phyloP scores from a whole-genome alignment of 2,113 vertebrate genomes.

The Trachemys scripta region DNA sequence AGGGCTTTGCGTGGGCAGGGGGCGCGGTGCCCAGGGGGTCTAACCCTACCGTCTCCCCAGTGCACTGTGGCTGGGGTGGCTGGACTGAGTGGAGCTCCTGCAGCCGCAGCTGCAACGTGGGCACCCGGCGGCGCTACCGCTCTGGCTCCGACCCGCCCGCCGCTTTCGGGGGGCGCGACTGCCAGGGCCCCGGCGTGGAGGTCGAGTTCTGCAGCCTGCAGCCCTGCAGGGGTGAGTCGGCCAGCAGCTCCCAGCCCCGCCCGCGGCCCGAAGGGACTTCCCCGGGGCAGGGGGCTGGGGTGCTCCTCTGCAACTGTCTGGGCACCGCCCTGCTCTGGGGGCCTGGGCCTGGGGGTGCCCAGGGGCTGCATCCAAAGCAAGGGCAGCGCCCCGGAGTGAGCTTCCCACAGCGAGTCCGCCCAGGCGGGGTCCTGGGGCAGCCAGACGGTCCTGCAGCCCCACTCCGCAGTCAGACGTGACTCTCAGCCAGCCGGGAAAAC shows the following conservation, averaged over 20 bases:
- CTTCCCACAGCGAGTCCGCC: too few species aligned
- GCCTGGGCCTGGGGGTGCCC: neutral
- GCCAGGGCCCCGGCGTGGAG: slow-evolving; percentile 82
- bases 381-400: neutral
- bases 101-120: slow-evolving; percentile 88
- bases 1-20: neutral
- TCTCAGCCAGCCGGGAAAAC: too few species aligned
- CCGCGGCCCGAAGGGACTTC: neutral
- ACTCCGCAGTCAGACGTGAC: too few species aligned
- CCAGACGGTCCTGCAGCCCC: too few species aligned
- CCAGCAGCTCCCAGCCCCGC: neutral
- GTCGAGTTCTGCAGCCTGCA: slow-evolving; percentile 87
- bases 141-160: slow-evolving; percentile 80
- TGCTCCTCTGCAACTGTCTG: neutral
- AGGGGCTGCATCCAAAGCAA: too few species aligned
- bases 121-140: slow-evolving; percentile 84
- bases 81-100: slow-evolving; percentile 89
- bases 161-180: slow-evolving; percentile 80
- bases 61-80: slow-evolving; percentile 89
- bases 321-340: neutral
- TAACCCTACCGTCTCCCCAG: slow-evolving; percentile 55
- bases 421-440: too few species aligned
- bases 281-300: neutral
- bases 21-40: neutral
- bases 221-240: slow-evolving; percentile 82